phyloP scores from a whole-genome alignment of 2,113 vertebrate genomes.

The Tonatia bakeri region DNA sequence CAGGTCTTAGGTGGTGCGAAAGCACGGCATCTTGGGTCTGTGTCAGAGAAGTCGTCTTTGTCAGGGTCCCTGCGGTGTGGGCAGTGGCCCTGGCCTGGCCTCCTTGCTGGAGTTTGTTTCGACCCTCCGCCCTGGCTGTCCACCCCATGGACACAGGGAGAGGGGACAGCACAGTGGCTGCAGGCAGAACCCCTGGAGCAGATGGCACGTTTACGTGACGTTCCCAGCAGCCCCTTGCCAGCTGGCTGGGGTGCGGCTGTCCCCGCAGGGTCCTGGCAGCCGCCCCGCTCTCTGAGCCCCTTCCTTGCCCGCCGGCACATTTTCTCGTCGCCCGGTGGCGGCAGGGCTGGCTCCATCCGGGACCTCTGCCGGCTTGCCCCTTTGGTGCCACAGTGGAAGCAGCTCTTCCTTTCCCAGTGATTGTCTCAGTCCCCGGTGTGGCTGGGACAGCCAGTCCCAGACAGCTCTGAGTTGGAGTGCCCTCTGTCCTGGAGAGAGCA shows the following conservation, averaged over 20 bases:
- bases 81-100: background rate
- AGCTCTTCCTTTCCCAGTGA: no score
- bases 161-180: background rate
- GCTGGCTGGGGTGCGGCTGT: background rate
- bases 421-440: rapidly evolving
- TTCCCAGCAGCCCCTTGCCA: background rate
- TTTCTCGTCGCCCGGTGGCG: background rate
- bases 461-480: background rate
- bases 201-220: rapidly evolving
- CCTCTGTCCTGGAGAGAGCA: rapidly evolving
- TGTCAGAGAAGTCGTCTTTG: background rate
- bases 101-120: rapidly evolving
- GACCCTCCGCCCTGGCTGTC: rapidly evolving
- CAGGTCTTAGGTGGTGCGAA: rapidly evolving
- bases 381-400: background rate
- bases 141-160: background rate
- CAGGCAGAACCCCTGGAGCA: background rate
- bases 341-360: background rate
- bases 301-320: rapidly evolving
- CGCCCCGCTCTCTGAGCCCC: background rate
- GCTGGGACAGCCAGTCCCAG: rapidly evolving
- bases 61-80: background rate
- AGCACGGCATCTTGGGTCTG: no score
- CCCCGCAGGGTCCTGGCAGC: rapidly evolving
- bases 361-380: background rate